Evolutionary conservation across 2,888 invertebrate species (phyloP), one percentile per base, ranked within the genome.

Genomic region (Phengaris alcon): DNA sequence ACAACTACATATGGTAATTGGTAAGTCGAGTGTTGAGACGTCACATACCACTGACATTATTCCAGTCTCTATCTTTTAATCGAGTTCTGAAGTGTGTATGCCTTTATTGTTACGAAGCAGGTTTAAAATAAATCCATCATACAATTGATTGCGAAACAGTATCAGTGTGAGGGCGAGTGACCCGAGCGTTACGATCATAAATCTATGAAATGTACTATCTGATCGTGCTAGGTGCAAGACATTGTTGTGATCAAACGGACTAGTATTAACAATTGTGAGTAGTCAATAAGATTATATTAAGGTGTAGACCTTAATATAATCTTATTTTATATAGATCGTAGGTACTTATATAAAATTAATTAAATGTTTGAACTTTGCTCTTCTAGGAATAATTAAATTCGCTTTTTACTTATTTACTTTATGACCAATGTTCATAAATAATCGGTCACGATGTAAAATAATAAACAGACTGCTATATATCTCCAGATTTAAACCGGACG

Each of bases 111-210:
- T 13, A 69, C 48, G 48, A 69, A 69, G n/a, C 48, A 69, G 48
- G 48, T 69, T 69, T n/a, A 69, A 48, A 48, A 48, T 69, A 69
- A 69, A 69, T 69, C 48, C 48, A 48, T 48, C n/a, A 69, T 46
- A 48, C 35, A 64, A 44, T 64, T 64, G 64, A 64, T 69, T 69
- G 69, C 48, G 69, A 69, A 69, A 69, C 48, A n/a, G 5, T 48
- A 69, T 48, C 69, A 69, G 59, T 59, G 59, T 22, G 48, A 69
- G 69, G 69, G 69, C 69, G 69, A 69, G 4, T 64, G 64, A 64
- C 69, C 46, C 69, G 15, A 3, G n/a, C 13, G 46, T 48, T 48
- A 69, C 8, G 9, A 69, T 69, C 69, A 48, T 69, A 46, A 48
- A 69, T 69, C 69, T 48, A 69, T 73, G 55, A 73, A 55, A 57